Base-by-base conservation (phyloP, 2,797 vertebrate genomes). In the Amniataba percoides region DNA sequence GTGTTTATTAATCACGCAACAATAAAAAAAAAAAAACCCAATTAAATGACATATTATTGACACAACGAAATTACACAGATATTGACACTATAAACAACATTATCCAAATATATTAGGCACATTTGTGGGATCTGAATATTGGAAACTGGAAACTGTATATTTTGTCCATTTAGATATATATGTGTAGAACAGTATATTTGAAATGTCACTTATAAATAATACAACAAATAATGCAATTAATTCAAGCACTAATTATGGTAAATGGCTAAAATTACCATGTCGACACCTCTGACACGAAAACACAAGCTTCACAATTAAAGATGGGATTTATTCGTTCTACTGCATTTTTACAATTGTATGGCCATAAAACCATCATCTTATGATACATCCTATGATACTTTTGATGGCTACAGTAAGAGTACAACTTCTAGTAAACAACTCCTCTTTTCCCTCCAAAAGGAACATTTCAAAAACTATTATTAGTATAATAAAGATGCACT, bases 401-500 rank as follows among this genome's bases (percentile, higher is more conserved):
- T 73, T 57, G 14, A 51, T 43, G 49, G 12, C 4, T 39, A 46
- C 21, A 27, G 23, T 53, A 46, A 43, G 80, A 43, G 62, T 65
- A 55, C 25, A 77, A 73, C 56, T 64, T 66, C 5, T 36, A 71
- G 71, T 11, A 59, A 73, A 65, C 21, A 57, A 72, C 39, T 71
- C 25, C 7, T 61, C 7, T 78, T 84, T 75, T 45, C 16, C 43
- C 42, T 43, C 48, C 43, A 74, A 92, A 92, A 88, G 74, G 71
- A 94, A 91, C 77, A 89, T 94, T 95, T 93, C 85, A 92, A 90
- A 95, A 95, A 93, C 92, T 93, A 93, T 95, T 95, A 95, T 96
- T 96, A 95, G 92, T 93, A 93, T 96, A 95, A 95, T 96, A 96
- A 95, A 95, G 94, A 95, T 95, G 94, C 95, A 95, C 95, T 96